phyloP scores from a whole-genome alignment of 2,113 vertebrate genomes.

The Lophochroa leadbeateri region DNA sequence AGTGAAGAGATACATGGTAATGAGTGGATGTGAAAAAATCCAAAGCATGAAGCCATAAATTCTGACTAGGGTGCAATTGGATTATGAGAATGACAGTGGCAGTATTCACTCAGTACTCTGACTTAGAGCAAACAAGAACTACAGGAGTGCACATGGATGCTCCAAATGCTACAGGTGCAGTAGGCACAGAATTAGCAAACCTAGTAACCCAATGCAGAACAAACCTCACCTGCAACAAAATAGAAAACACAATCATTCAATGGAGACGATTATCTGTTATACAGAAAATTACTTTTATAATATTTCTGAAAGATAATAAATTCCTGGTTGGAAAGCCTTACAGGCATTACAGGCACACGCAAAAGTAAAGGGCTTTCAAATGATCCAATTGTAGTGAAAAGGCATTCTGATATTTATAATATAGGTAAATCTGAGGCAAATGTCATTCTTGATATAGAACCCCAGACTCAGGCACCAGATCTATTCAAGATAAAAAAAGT shows the following conservation, averaged over 20 bases:
- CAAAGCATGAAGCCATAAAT: background rate
- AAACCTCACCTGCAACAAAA: background rate
- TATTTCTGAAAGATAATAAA: background rate
- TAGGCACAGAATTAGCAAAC: background rate
- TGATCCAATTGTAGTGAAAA: background rate
- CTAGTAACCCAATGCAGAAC: background rate
- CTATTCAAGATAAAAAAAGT: background rate
- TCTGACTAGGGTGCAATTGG: background rate
- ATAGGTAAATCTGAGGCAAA: background rate
- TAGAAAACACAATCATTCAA: background rate
- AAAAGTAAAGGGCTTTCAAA: background rate
- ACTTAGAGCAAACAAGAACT: background rate
- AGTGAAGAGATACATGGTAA: background rate
- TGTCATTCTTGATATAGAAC: background rate
- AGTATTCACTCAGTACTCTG: background rate
- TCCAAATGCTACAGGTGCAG: background rate
- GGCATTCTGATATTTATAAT: background rate
- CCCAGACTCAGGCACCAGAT: background rate
- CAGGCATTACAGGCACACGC: background rate
- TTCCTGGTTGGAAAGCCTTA: background rate
- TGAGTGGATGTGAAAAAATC: background rate
- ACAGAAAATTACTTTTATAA: background rate
- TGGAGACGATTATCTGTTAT: background rate
- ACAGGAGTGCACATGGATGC: rapidly evolving
- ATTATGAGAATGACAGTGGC: background rate